Percentiles rank a stretch among this genome's conserved stretches.
phyloP scores from a whole-genome alignment of 2,113 vertebrate species.

The Dicrurus megarhynchus region DNA sequence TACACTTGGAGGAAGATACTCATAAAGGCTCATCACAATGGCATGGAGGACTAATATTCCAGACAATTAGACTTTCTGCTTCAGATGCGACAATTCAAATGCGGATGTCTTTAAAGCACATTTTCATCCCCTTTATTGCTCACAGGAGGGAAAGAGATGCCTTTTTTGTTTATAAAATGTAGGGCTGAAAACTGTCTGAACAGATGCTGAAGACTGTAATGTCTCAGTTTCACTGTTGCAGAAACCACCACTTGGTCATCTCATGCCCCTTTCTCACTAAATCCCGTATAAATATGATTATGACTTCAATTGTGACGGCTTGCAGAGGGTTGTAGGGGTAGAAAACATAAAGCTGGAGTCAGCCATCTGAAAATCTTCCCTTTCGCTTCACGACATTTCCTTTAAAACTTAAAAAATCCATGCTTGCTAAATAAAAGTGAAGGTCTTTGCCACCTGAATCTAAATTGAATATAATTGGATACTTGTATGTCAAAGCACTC shows the following conservation, averaged over 20 bases:
- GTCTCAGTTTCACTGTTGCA: constrained; percentile 32
- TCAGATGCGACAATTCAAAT: constrained; percentile 73
- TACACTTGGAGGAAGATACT: constrained; percentile 55
- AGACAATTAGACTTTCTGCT: constrained; percentile 72
- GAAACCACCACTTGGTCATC: constrained; percentile 51
- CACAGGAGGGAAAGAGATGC: constrained; percentile 57
- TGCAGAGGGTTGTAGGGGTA: background rate
- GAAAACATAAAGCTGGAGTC: constrained; percentile 37
- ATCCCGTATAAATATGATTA: constrained; percentile 38
- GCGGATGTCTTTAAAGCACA: constrained; percentile 63
- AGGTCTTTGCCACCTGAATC: constrained; percentile 63
- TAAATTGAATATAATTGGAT: constrained; percentile 75
- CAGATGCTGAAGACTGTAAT: constrained; percentile 32
- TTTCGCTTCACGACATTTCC: constrained; percentile 61
- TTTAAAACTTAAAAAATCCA: constrained; percentile 64
- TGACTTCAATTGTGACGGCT: constrained; percentile 34
- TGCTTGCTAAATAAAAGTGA: constrained; percentile 57
- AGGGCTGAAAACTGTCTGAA: constrained; percentile 43
- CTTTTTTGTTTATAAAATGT: constrained; percentile 68
- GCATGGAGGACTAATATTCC: constrained; percentile 59
- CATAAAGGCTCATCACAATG: constrained; percentile 47
- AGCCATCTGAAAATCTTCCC: constrained; percentile 42
- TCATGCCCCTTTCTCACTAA: background rate
- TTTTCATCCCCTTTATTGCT: constrained; percentile 60
- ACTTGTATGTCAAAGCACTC: constrained; percentile 66